Evolutionary conservation across 1,140 invertebrate species (phyloP), one percentile per base, ranked within the genome.

Genomic region (Pogonomyrmex barbatus): DNA sequence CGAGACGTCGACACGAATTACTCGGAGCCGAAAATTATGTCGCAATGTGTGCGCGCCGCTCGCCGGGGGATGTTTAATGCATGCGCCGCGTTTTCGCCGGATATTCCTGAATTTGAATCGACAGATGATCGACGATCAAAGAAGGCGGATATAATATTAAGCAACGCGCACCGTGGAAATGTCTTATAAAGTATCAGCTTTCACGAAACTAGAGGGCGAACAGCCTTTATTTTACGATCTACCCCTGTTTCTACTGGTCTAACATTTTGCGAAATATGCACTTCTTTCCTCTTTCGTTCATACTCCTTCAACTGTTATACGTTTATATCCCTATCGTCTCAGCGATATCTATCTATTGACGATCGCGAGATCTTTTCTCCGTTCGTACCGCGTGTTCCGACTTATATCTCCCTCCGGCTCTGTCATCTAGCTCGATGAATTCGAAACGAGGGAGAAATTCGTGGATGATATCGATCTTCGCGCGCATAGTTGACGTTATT

Each of bases 21-120:
- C 36, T 6, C 45, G 73, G 12, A 30, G 30, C 82, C 47, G 58
- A 65, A 85, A 77, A 83, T 83, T 83, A 83, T 73, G 12, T 73
- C 68, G 58, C 45, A 39, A 65, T 33, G 30, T 36, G n/a, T 58
- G 14, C 50, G 30, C 56, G 58, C 12, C 68, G 36, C 81, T 52
- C 17, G 17, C 5, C 33, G 14, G 42, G 45, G 5, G 36, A 68
- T 65, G 36, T 65, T 68, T 68, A 68, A 63, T 54, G 78, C 63
- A 75, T 68, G 76, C 45, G 71, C 68, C 67, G 54, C 54, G 54
- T 52, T 36, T 47, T 30, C 24, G 50, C 62, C 24, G 45, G 5
- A 60, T 42, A 17, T 30, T n/a, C 45, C 45, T 79, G 62, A 71
- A 82, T 58, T 71, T 14, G 17, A 56, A 71, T 45, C 30, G 60